These are phyloP conservation scores for Heliconius hermathena DNA, from an alignment of 1,140 invertebrate species.

Conservation along the genomic window DNA sequence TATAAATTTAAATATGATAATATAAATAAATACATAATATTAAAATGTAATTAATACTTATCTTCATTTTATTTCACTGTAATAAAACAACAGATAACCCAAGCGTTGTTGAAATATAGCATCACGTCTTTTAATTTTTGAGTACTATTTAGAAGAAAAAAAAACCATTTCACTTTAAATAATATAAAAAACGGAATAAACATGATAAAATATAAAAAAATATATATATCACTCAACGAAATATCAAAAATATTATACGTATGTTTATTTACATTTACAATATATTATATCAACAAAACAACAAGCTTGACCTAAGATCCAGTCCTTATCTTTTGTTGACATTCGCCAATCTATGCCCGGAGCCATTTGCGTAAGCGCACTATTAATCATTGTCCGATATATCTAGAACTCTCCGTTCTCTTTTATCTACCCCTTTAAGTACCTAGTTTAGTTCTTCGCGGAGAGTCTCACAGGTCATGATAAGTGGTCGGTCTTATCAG, in stretches of 20 bases:
- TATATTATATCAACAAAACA: slow-evolving; percentile 45
- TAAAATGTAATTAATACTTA: neutral
- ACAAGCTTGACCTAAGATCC: slow-evolving; percentile 61
- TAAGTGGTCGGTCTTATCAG: slow-evolving; percentile 58
- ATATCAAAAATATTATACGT: slow-evolving; percentile 16
- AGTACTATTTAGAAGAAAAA: neutral
- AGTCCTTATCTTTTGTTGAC: slow-evolving; percentile 70
- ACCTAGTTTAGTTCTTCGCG: neutral
- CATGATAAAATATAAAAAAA: neutral
- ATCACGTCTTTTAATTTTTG: too few relatives aligned
- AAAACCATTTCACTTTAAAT: neutral
- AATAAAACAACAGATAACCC: too few relatives aligned
- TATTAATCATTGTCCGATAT: slow-evolving; percentile 52
- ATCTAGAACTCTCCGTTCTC: slow-evolving; percentile 39
- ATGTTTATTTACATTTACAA: slow-evolving; percentile 30
- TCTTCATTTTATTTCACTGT: neutral
- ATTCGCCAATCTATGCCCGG: slow-evolving; percentile 64
- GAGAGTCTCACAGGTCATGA: slow-evolving; percentile 33
- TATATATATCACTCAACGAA: neutral
- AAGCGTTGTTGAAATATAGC: too few relatives aligned
- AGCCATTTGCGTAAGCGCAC: slow-evolving; percentile 75
- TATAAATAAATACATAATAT: neutral
- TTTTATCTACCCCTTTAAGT: neutral
- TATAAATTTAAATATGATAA: neutral
- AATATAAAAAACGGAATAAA: neutral